These are phyloP conservation scores for Hippocampus zosterae DNA, from an alignment of 2,113 vertebrate species.

Conservation along the genomic window DNA sequence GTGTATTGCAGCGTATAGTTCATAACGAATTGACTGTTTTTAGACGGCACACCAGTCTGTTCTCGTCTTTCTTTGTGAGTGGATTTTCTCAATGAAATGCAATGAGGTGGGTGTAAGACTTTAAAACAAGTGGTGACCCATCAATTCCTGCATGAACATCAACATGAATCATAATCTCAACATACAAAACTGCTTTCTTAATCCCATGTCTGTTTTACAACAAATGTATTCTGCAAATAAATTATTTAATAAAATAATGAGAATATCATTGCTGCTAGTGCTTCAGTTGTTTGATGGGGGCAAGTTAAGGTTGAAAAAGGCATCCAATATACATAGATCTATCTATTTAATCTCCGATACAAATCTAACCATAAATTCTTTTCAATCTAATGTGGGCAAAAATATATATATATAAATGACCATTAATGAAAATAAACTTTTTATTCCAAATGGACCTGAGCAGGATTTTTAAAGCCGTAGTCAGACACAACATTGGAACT, in stretches of 20 bases:
- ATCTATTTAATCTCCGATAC: slow-evolving; percentile 37
- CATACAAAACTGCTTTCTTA: background rate
- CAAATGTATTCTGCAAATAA: slow-evolving; percentile 21
- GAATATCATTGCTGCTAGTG: background rate
- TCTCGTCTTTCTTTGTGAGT: background rate
- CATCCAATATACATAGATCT: slow-evolving; percentile 14
- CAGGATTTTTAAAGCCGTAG: slow-evolving; percentile 69
- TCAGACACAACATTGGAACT: slow-evolving; percentile 57
- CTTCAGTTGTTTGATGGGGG: background rate
- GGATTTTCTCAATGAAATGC: background rate
- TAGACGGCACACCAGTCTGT: background rate
- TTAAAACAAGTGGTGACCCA: slow-evolving; percentile 31
- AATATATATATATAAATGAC: slow-evolving; percentile 46
- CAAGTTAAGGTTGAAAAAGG: slow-evolving; percentile 35
- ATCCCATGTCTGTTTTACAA: slow-evolving; percentile 8
- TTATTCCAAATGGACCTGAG: slow-evolving; percentile 65
- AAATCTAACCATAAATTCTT: slow-evolving; percentile 49
- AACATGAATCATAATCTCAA: slow-evolving; percentile 22
- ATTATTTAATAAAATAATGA: slow-evolving; percentile 8
- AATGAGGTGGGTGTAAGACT: slow-evolving; percentile 9
- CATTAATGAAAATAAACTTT: slow-evolving; percentile 64
- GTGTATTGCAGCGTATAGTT: background rate
- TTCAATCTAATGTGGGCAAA: slow-evolving; percentile 36
- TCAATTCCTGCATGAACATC: slow-evolving; percentile 32
- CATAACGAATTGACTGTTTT: background rate